These are phyloP conservation scores for Mus spicilegus DNA, from an alignment of 2,113 vertebrate species.

Conservation along the genomic window DNA sequence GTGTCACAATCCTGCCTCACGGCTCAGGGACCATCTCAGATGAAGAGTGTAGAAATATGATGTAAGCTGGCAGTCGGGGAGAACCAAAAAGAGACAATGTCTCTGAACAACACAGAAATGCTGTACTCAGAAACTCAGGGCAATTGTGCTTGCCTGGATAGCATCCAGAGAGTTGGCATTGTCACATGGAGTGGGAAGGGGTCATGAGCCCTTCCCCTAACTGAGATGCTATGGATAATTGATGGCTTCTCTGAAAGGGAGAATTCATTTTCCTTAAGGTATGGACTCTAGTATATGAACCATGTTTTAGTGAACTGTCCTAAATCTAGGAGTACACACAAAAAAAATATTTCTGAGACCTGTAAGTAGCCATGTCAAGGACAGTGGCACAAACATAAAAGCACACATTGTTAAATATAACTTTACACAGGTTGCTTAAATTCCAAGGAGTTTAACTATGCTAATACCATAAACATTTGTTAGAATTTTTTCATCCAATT, in stretches of 20 bases:
- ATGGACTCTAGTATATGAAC: too few species aligned
- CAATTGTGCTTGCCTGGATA: too few species aligned
- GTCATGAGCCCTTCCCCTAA: neutral
- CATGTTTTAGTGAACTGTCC: neutral
- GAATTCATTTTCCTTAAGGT: neutral
- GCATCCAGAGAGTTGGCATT: too few species aligned
- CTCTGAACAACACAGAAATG: neutral
- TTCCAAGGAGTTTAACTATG: neutral
- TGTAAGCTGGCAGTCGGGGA: neutral
- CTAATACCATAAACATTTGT: constrained; percentile 14
- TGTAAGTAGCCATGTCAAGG: neutral
- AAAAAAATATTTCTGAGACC: neutral
- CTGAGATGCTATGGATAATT: neutral
- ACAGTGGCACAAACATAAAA: neutral
- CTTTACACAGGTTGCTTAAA: constrained; percentile 3
- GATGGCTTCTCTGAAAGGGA: neutral
- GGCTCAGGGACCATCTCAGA: neutral
- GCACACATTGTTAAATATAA: neutral
- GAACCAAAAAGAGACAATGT: neutral
- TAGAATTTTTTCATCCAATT: neutral
- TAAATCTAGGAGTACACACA: neutral
- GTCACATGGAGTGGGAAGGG: neutral
- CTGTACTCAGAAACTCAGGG: neutral
- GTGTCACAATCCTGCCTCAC: neutral
- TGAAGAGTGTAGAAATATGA: neutral